A percentile compares a stretch with the other conserved stretches of the same genome.
Conservation (phyloP, 1,140 invertebrate species). For the Megalonaias nervosa region DNA sequence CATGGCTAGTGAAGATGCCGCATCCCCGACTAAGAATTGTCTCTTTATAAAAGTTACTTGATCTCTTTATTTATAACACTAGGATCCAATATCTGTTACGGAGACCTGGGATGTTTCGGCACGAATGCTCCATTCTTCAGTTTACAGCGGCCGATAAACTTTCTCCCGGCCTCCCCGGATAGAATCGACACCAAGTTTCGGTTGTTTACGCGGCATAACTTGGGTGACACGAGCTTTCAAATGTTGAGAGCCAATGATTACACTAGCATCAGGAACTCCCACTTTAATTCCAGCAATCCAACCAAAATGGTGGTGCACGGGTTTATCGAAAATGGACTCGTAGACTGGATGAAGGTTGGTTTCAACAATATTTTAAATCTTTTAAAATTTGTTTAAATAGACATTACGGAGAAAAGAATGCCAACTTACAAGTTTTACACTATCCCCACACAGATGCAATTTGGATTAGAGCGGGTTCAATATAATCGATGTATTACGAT, state of each 20-base stretch:
- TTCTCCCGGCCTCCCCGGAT: slow-evolving; percentile 88
- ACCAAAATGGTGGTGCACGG: slow-evolving; percentile 93
- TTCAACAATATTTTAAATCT: background rate
- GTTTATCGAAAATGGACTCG: slow-evolving; percentile 89
- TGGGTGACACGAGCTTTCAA: slow-evolving; percentile 43
- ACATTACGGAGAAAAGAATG: slow-evolving; percentile 77
- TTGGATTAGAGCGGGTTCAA: background rate
- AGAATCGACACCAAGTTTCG: slow-evolving; percentile 80
- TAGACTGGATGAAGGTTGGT: slow-evolving; percentile 83
- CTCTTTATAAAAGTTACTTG: too few relatives aligned
- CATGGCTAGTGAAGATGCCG: too few relatives aligned
- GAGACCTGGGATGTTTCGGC: slow-evolving; percentile 93
- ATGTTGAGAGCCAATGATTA: slow-evolving; percentile 66
- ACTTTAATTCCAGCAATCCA: slow-evolving; percentile 38
- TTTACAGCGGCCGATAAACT: slow-evolving; percentile 77
- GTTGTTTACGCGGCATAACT: slow-evolving; percentile 70
- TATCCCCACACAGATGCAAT: background rate
- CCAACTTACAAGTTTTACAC: background rate
- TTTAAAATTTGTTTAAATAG: slow-evolving; percentile 85
- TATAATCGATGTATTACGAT: too few relatives aligned
- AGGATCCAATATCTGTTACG: slow-evolving; percentile 83
- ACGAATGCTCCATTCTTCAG: slow-evolving; percentile 93
- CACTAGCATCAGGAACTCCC: slow-evolving; percentile 65
- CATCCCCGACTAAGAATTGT: too few relatives aligned
- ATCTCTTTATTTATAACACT: too few relatives aligned